A percentile compares a stretch with the other conserved stretches of the same genome.
These are phyloP conservation scores for Axis porcinus DNA, from an alignment of 2,113 vertebrate genomes.

Conservation along the genomic window DNA sequence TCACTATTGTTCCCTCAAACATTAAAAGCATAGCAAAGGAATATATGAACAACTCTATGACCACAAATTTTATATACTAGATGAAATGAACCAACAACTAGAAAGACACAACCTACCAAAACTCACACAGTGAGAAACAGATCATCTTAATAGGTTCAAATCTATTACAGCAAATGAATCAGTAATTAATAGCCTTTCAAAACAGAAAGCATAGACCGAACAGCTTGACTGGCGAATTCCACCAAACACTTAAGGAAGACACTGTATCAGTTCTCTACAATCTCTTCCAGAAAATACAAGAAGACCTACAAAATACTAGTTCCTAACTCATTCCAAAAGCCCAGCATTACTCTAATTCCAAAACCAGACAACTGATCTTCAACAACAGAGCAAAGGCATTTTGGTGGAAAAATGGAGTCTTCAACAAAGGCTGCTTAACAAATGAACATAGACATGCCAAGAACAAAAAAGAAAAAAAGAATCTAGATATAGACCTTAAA, in stretches of 20 bases:
- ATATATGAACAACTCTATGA: neutral
- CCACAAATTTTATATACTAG: neutral
- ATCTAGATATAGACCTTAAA: neutral
- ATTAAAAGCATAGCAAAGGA: neutral
- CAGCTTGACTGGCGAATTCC: neutral
- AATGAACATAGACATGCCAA: neutral
- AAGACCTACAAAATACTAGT: neutral
- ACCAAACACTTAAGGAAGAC: neutral
- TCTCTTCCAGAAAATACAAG: neutral
- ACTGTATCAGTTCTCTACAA: neutral
- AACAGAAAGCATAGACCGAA: neutral
- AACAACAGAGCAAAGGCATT: neutral
- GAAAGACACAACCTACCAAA: neutral
- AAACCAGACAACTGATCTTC: neutral
- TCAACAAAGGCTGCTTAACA: neutral
- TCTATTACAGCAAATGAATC: neutral
- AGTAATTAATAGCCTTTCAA: neutral
- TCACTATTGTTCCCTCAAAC: neutral
- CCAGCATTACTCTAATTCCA: neutral
- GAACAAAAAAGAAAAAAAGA: neutral
- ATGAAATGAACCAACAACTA: neutral
- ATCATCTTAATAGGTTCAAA: neutral
- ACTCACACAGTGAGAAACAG: neutral
- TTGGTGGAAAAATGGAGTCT: neutral
- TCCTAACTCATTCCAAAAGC: neutral